These are phyloP conservation scores for Lethenteron camtschaticum DNA, from an alignment of 2,113 vertebrate genomes.

Conservation along the genomic window DNA sequence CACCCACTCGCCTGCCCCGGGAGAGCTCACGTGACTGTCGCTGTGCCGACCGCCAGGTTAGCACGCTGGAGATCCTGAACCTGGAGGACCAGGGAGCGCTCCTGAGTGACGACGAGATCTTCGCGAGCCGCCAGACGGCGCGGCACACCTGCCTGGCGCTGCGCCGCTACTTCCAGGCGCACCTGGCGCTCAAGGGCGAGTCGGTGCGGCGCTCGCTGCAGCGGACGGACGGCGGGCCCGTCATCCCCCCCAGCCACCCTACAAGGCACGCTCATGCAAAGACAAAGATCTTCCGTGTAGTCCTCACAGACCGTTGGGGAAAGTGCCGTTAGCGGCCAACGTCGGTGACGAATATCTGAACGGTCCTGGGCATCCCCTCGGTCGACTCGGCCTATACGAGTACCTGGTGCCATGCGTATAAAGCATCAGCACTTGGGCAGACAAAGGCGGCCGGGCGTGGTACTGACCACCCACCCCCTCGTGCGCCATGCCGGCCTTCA, in stretches of 20 bases:
- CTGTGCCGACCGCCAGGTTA: conserved; percentile 41
- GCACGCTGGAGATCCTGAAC: conserved; percentile 89
- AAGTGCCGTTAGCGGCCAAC: background rate
- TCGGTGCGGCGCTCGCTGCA: conserved; percentile 94
- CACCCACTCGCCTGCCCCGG: background rate
- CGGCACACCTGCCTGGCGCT: conserved; percentile 98
- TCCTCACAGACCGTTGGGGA: background rate
- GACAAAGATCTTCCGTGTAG: background rate
- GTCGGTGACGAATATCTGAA: too few species aligned
- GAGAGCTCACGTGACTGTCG: background rate
- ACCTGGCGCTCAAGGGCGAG: conserved; percentile 87
- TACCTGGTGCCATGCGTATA: too few species aligned
- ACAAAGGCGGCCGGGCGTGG: too few species aligned
- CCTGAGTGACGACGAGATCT: conserved; percentile 89
- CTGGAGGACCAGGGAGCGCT: conserved; percentile 81
- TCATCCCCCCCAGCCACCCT: conserved; percentile 80
- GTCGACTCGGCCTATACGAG: too few species aligned
- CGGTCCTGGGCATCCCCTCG: too few species aligned
- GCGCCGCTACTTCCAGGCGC: conserved; percentile 87
- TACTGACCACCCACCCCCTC: too few species aligned
- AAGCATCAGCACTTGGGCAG: too few species aligned
- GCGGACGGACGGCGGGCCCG: conserved; percentile 76
- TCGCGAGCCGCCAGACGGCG: conserved; percentile 90
- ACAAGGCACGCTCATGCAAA: conserved; percentile 41
- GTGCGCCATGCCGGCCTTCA: too few species aligned